These are phyloP conservation scores for Drosophila pegasa DNA, from an alignment of 2,888 invertebrate genomes.

Conservation along the genomic window DNA sequence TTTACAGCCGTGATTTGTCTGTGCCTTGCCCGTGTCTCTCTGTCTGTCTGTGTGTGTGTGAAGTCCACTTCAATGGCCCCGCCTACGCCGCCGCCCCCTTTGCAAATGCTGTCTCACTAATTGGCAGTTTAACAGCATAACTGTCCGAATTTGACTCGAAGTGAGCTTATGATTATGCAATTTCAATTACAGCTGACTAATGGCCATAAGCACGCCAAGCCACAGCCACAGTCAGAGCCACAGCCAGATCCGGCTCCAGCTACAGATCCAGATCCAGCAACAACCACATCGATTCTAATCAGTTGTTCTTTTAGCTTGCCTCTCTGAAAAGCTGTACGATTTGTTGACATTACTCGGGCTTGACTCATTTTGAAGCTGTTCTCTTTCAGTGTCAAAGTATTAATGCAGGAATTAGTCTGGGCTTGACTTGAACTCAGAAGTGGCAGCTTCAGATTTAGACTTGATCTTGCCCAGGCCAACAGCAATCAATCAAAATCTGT, in stretches of 20 bases:
- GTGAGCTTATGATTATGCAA: constrained; percentile 61
- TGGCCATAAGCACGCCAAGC: constrained; percentile 7
- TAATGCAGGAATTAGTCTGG: background rate
- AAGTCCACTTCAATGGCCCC: constrained; percentile 4
- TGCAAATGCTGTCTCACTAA: constrained; percentile 57
- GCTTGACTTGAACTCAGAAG: background rate
- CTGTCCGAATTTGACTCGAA: constrained; percentile 53
- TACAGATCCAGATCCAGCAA: background rate
- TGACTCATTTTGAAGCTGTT: background rate
- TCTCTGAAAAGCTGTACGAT: no score
- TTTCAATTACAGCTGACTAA: constrained; percentile 64
- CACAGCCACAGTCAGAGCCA: no score
- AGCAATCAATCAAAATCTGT: no score
- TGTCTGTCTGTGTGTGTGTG: constrained; percentile 8
- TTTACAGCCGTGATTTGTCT: constrained; percentile 75
- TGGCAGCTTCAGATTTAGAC: no score
- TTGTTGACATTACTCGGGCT: background rate
- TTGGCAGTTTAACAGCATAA: constrained; percentile 72
- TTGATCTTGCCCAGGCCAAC: no score
- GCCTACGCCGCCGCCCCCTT: background rate
- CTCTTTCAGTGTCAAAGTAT: background rate
- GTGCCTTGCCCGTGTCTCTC: constrained; percentile 10
- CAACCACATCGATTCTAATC: background rate
- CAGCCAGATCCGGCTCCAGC: background rate
- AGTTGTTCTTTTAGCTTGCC: background rate